These are phyloP conservation scores for Perccottus glenii DNA, from an alignment of 2,113 vertebrate genomes.

Conservation along the genomic window DNA sequence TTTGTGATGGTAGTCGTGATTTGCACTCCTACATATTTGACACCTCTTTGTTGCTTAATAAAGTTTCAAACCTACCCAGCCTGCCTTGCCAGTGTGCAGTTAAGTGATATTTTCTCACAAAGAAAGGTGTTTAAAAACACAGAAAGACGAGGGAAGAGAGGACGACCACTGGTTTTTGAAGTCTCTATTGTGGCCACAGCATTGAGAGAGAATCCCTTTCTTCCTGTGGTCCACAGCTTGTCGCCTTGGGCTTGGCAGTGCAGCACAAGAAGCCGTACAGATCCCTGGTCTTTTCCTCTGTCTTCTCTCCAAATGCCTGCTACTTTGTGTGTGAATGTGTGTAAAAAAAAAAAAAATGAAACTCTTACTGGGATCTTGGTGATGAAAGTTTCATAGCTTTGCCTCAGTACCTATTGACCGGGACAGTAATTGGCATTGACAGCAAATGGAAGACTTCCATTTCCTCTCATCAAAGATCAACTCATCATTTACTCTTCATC, in stretches of 20 bases:
- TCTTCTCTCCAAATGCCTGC: constrained; percentile 22
- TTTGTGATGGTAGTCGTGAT: no score
- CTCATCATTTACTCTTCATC: not conserved
- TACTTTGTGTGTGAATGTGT: constrained; percentile 22
- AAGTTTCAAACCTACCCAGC: no score
- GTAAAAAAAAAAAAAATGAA: not conserved
- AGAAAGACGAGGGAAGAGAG: constrained; percentile 5
- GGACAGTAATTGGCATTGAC: not conserved
- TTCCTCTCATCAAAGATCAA: not conserved
- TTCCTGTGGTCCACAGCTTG: constrained; percentile 44
- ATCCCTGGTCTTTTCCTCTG: constrained; percentile 21
- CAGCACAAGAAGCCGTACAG: constrained; percentile 21
- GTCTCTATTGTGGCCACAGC: constrained; percentile 3
- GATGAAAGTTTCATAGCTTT: not conserved
- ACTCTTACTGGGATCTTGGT: no score
- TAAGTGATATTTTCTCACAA: no score
- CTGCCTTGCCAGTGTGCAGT: no score
- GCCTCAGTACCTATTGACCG: not conserved
- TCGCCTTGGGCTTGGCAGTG: constrained; percentile 39
- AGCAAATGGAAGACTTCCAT: not conserved
- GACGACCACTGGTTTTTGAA: constrained; percentile 21
- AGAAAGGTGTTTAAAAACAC: no score
- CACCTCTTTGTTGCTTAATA: no score
- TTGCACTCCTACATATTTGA: no score
- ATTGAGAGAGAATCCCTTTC: constrained; percentile 23